phyloP scores from a whole-genome alignment of 2,113 vertebrate species.

The Misgurnus mizolepis region DNA sequence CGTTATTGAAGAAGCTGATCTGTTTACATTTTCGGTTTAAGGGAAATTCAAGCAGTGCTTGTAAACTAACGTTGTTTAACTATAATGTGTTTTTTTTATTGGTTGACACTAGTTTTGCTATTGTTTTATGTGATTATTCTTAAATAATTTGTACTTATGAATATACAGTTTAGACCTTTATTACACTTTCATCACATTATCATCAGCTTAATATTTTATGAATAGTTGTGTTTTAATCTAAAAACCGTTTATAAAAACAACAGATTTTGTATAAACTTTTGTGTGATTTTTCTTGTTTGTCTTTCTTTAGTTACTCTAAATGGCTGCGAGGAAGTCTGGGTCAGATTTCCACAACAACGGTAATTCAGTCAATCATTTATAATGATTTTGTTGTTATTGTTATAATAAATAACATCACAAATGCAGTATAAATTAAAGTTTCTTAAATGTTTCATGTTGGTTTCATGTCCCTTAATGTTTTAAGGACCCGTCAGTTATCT shows the following conservation, averaged over 20 bases:
- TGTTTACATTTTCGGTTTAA: constrained; percentile 7
- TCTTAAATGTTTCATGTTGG: background rate
- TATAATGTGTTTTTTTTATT: background rate
- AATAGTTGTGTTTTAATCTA: too few relatives aligned
- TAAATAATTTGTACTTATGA: too few relatives aligned
- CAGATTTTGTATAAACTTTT: too few relatives aligned
- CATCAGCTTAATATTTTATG: too few relatives aligned
- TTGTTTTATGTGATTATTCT: too few relatives aligned
- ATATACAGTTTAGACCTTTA: too few relatives aligned
- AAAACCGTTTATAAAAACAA: too few relatives aligned
- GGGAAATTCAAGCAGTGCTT: background rate
- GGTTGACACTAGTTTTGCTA: background rate
- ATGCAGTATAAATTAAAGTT: background rate
- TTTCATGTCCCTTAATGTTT: constrained; percentile 31
- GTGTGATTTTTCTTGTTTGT: background rate
- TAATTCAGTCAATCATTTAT: constrained; percentile 68
- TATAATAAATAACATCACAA: background rate
- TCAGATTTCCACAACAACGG: constrained; percentile 88
- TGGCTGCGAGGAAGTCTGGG: constrained; percentile 96
- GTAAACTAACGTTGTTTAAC: background rate
- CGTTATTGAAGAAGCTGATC: background rate
- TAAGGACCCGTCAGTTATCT: constrained; percentile 94
- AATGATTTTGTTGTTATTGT: background rate
- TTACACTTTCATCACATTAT: too few relatives aligned
- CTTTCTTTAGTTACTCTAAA: constrained; percentile 84